Conservation (phyloP, 2,888 invertebrate genomes). For the Troides aeacus region DNA sequence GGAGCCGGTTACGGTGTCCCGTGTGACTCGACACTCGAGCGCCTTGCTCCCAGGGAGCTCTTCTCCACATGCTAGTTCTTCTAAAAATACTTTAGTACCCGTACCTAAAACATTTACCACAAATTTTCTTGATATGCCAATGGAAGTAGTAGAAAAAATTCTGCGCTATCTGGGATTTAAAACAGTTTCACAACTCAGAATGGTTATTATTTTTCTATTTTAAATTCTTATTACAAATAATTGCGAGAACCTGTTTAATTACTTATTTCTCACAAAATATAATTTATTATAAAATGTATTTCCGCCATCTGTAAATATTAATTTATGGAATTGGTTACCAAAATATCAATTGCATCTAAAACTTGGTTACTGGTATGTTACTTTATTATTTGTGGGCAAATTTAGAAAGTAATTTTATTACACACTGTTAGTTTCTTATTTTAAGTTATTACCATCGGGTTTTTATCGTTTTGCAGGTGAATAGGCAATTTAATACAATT, state of each 20-base stretch:
- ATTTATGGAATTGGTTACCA: too few relatives aligned
- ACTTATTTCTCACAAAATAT: neutral
- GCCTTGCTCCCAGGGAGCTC: slow-evolving; percentile 71
- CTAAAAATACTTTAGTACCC: slow-evolving; percentile 58
- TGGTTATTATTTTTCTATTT: slow-evolving; percentile 79
- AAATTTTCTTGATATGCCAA: slow-evolving; percentile 85
- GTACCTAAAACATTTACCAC: slow-evolving; percentile 59
- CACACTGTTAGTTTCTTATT: neutral
- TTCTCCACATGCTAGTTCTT: slow-evolving; percentile 64
- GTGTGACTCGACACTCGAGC: slow-evolving; percentile 75
- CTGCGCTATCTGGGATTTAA: slow-evolving; percentile 87
- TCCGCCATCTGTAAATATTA: too few relatives aligned
- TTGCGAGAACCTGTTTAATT: neutral
- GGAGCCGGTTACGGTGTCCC: slow-evolving; percentile 67
- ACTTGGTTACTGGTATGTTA: too few relatives aligned
- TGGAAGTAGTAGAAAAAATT: slow-evolving; percentile 89
- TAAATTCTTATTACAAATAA: slow-evolving; percentile 2
- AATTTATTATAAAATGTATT: neutral
- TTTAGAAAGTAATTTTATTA: neutral
- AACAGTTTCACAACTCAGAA: slow-evolving; percentile 87
- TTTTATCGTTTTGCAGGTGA: slow-evolving; percentile 81
- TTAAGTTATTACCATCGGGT: slow-evolving; percentile 13
- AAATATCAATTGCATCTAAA: too few relatives aligned
- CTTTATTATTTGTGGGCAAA: neutral
- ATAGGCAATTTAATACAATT: slow-evolving; percentile 87